Evolutionary conservation across 30 jellyfish, hydroid and myxozoan genomes (phyloP).

Genomic region (Chrysaora quinquecirrha): DNA sequence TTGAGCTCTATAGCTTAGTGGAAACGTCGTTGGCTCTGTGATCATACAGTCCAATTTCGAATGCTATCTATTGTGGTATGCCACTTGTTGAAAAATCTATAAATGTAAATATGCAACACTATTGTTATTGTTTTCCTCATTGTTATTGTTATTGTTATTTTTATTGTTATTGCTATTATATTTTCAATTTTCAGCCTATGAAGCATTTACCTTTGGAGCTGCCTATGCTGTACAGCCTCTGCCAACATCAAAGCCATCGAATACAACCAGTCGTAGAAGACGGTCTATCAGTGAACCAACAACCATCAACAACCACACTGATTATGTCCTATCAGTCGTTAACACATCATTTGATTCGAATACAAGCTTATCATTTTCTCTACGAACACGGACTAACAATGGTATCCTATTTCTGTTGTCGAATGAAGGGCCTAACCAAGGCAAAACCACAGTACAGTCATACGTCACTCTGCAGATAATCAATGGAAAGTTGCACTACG

Average conservation of each 20-base stretch:
- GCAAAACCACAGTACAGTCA: slow-evolving; percentile 7
- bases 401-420: slow-evolving; percentile 46
- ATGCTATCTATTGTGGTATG: no score
- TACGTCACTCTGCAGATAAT: slow-evolving; percentile 21
- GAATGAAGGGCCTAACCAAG: slow-evolving; percentile 16
- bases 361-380: slow-evolving; percentile 16
- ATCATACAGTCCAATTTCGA: no score
- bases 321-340: slow-evolving; percentile 22
- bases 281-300: slow-evolving; percentile 18
- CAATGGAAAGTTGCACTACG: slow-evolving; percentile 11
- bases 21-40: no score
- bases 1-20: no score
- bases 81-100: no score
- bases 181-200: slow-evolving; percentile 38
- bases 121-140: no score
- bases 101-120: no score
- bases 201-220: slow-evolving; percentile 34
- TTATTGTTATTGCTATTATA: no score
- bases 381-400: slow-evolving; percentile 38
- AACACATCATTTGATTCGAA: slow-evolving; percentile 20
- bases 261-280: slow-evolving; percentile 39
- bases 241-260: slow-evolving; percentile 31
- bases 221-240: slow-evolving; percentile 12
- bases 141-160: no score
- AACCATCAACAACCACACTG: slow-evolving; percentile 14